Conservation (phyloP, 2,797 vertebrate species). For the Melanitta fusca region DNA sequence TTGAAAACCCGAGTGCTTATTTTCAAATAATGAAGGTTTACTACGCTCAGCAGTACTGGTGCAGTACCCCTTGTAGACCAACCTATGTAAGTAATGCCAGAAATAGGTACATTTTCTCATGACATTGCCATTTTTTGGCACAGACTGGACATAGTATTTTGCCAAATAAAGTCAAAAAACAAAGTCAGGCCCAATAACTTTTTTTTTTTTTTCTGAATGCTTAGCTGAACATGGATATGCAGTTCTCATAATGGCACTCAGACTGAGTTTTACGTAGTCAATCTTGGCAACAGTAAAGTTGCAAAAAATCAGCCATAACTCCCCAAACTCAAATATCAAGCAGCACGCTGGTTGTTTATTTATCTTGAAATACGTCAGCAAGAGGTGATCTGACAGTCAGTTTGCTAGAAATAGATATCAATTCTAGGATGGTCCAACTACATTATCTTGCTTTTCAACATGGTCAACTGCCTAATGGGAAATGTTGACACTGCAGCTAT, state of each 20-base stretch:
- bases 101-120: not conserved
- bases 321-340: not conserved
- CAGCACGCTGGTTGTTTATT: not conserved
- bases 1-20: not conserved
- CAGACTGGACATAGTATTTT: not conserved
- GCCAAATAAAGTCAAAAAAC: not conserved
- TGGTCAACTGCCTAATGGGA: not conserved
- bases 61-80: not conserved
- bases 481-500: not conserved
- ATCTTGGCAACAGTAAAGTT: slow-evolving; percentile 9
- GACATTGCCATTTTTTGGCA: not conserved
- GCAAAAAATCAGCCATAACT: slow-evolving; percentile 15
- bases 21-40: not conserved
- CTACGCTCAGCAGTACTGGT: not conserved
- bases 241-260: not conserved
- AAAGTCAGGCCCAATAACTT: not conserved
- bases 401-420: not conserved
- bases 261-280: not conserved
- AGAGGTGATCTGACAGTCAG: not conserved
- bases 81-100: not conserved
- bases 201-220: slow-evolving; percentile 36
- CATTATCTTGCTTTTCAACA: not conserved
- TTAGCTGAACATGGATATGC: not conserved
- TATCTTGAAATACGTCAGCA: not conserved
- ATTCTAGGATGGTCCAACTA: not conserved